Base-by-base conservation (phyloP, 2,797 vertebrate species). In the Epinephelus awoara region DNA sequence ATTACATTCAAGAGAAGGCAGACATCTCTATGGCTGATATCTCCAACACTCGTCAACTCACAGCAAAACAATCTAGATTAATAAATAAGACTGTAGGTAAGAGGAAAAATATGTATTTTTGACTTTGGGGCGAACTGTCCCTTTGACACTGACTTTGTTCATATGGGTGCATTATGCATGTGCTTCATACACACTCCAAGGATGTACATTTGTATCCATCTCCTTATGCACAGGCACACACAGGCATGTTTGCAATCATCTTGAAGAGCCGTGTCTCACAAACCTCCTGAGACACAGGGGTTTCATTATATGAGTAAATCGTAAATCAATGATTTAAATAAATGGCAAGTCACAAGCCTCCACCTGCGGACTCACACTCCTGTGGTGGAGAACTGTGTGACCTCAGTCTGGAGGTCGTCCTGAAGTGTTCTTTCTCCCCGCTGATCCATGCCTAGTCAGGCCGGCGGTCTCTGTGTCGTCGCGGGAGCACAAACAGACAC, bases 381-480 rank as follows among this genome's bases (percentile, higher is more conserved):
- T 0, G 94, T 97, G 73, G 94, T 96, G 67, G 94, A 94, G 89
- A 96, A 85, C 88, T 96, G 96, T 27, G 97, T 96, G 58, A 95
- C 91, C 82, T 97, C 96, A 0, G 95, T 94, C 83, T 90, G 94
- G 58, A 93, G 91, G 75, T 97, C 95, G 0, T 95, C 91, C 74
- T 91, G 93, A 51, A 77, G 92, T 11, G 58, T 61, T 0, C 25
- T 65, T 49, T 64, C 47, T 50, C 52, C 86, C 78, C 77, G 80
- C 82, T 89, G 92, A 77, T 92, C 91, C 92, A 87, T 76, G 75
- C 75, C 95, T 94, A 96, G 95, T 98, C 98, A 98, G 90, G 96
- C 96, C 0, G 92, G 95, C 82, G 93, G 95, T 72, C 89, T 94
- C 10, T 77, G 92, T 2, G 88, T 90, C 1, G 93, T 92, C 0